Conservation (phyloP, 2,888 invertebrate species). For the Drosophila fungiperda region DNA sequence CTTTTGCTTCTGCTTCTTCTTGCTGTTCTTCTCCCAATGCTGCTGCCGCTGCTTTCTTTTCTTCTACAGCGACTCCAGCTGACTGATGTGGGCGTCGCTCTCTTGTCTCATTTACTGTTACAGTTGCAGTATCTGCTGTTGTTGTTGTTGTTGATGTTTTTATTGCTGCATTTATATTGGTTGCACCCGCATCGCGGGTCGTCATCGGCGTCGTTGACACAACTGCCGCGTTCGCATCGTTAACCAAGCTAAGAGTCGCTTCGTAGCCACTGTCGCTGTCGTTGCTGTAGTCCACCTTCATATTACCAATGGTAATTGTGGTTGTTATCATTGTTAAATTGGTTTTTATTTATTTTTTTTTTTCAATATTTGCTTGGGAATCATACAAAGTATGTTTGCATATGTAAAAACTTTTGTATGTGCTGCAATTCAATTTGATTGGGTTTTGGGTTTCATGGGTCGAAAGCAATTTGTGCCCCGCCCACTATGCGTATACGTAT, state of each 20-base stretch:
- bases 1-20: slow-evolving; percentile 24
- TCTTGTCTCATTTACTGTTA: slow-evolving; percentile 26
- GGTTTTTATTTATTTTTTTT: not conserved
- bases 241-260: slow-evolving; percentile 54
- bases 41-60: slow-evolving; percentile 15
- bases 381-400: slow-evolving; percentile 34
- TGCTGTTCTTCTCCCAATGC: not conserved
- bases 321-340: slow-evolving; percentile 13
- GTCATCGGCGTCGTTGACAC: slow-evolving; percentile 22
- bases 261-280: slow-evolving; percentile 61
- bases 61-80: slow-evolving; percentile 9
- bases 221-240: slow-evolving; percentile 38
- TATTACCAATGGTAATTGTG: slow-evolving; percentile 17
- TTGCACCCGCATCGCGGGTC: slow-evolving; percentile 34
- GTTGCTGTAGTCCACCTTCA: slow-evolving; percentile 76
- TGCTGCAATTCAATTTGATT: slow-evolving; percentile 12
- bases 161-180: slow-evolving; percentile 22
- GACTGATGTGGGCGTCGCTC: slow-evolving; percentile 24
- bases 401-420: slow-evolving; percentile 17
- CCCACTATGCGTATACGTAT: slow-evolving; percentile 31
- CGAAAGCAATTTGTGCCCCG: slow-evolving; percentile 6
- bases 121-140: slow-evolving; percentile 9
- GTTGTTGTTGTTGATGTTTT: slow-evolving; percentile 19
- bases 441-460: slow-evolving; percentile 10
- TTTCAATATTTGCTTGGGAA: slow-evolving; percentile 16